phyloP scores from a whole-genome alignment of 2,113 vertebrate genomes.

The Gymnarchus niloticus region DNA sequence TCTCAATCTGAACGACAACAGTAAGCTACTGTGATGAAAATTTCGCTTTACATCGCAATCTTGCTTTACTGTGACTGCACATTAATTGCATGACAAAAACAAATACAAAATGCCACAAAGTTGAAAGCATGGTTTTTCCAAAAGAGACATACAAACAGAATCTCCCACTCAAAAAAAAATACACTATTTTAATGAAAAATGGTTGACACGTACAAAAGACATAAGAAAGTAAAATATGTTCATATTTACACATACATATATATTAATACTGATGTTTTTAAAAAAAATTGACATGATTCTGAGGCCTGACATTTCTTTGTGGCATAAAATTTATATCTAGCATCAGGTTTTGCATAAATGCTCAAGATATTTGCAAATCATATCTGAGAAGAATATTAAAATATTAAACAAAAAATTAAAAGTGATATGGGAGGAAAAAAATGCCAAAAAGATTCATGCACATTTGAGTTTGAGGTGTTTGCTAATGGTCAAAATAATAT shows the following conservation, averaged over 20 bases:
- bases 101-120: slow-evolving; percentile 48
- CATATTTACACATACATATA: slow-evolving; percentile 48
- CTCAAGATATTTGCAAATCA: background rate
- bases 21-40: background rate
- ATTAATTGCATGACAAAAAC: background rate
- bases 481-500: background rate
- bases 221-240: slow-evolving; percentile 34
- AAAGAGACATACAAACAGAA: slow-evolving; percentile 39
- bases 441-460: slow-evolving; percentile 8
- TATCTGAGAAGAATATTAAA: slow-evolving; percentile 5
- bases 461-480: slow-evolving; percentile 3
- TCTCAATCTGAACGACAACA: slow-evolving; percentile 8
- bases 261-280: slow-evolving; percentile 45
- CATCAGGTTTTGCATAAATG: slow-evolving; percentile 27
- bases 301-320: slow-evolving; percentile 28
- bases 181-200: slow-evolving; percentile 36
- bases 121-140: slow-evolving; percentile 53
- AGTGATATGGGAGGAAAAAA: slow-evolving; percentile 26
- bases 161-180: slow-evolving; percentile 37
- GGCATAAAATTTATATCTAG: slow-evolving; percentile 27
- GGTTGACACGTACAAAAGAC: slow-evolving; percentile 43
- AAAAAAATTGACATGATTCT: slow-evolving; percentile 38
- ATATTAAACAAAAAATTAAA: slow-evolving; percentile 12
- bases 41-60: background rate
- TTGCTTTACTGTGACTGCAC: background rate